Evolutionary conservation across 1,140 invertebrate species (phyloP).

Genomic region (Dolichoris vasculosae): DNA sequence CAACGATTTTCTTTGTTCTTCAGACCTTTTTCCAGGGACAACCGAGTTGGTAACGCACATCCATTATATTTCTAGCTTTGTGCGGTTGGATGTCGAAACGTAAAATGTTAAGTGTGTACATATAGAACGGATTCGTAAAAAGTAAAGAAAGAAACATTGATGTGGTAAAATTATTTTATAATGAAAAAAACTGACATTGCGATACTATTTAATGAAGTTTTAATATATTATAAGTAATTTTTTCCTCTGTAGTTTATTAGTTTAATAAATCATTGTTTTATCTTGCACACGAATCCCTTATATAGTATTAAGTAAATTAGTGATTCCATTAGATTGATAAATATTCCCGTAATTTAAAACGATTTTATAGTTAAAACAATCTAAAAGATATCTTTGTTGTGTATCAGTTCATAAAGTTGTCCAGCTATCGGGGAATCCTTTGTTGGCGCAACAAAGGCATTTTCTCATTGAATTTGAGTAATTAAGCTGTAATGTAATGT

Average conservation of each 20-base stretch:
- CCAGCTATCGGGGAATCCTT: background rate
- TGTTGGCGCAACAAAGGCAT: conserved; percentile 22
- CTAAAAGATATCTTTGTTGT: conserved; percentile 7
- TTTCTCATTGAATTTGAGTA: conserved; percentile 35
- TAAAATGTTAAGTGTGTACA: background rate
- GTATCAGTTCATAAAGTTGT: background rate
- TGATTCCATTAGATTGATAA: background rate
- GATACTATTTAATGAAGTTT: background rate
- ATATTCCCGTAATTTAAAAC: background rate
- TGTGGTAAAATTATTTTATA: background rate
- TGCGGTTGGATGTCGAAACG: conserved; percentile 2
- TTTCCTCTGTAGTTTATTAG: background rate
- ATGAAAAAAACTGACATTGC: background rate
- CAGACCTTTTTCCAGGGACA: conserved; percentile 27
- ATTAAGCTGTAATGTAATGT: conserved; percentile 15
- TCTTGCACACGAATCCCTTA: background rate
- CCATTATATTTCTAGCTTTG: conserved; percentile 24
- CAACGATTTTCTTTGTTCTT: conserved; percentile 29
- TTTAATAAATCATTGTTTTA: background rate
- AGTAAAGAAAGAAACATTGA: background rate
- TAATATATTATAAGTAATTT: background rate
- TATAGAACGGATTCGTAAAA: background rate
- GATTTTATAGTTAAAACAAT: background rate
- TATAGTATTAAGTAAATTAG: background rate
- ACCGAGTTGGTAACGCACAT: background rate